phyloP scores from a whole-genome alignment of 2,113 vertebrate genomes.

The Dicaeum eximium region DNA sequence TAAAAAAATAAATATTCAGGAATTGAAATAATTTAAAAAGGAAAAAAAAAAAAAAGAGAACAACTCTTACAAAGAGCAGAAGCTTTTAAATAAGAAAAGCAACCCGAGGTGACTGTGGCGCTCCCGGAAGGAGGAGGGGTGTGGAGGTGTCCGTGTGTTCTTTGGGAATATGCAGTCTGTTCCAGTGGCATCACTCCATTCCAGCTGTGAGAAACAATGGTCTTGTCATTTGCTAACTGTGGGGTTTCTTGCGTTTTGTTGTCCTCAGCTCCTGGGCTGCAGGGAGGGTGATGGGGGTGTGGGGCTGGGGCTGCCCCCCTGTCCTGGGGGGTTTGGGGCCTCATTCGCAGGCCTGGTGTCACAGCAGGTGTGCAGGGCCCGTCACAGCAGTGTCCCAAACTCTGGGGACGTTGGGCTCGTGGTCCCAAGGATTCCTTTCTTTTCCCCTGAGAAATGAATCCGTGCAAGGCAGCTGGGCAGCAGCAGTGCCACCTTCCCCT shows the following conservation, averaged over 20 bases:
- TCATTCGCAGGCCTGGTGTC: too few relatives aligned
- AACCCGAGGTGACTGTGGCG: slow-evolving; percentile 30
- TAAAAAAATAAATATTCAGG: slow-evolving; percentile 52
- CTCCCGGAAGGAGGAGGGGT: slow-evolving; percentile 29
- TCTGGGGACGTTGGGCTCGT: background rate
- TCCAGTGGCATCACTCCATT: slow-evolving; percentile 50
- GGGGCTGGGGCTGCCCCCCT: background rate
- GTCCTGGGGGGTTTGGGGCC: background rate
- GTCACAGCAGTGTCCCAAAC: background rate
- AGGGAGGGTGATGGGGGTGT: slow-evolving; percentile 29
- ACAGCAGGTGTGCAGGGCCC: too few relatives aligned
- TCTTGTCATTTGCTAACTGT: slow-evolving; percentile 73
- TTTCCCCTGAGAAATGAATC: too few relatives aligned
- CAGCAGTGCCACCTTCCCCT: background rate
- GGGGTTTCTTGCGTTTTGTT: slow-evolving; percentile 51
- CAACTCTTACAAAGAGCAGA: slow-evolving; percentile 63
- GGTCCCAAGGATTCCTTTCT: background rate
- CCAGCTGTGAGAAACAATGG: slow-evolving; percentile 69
- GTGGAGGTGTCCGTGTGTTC: background rate
- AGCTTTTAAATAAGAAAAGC: slow-evolving; percentile 64
- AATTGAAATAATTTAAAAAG: slow-evolving; percentile 25
- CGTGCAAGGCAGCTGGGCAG: background rate
- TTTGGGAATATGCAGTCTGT: slow-evolving; percentile 38
- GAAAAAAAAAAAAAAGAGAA: background rate
- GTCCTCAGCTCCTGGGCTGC: slow-evolving; percentile 67